Base-by-base conservation (phyloP, 2,888 invertebrate species). In the Gastrophysa polygoni region DNA sequence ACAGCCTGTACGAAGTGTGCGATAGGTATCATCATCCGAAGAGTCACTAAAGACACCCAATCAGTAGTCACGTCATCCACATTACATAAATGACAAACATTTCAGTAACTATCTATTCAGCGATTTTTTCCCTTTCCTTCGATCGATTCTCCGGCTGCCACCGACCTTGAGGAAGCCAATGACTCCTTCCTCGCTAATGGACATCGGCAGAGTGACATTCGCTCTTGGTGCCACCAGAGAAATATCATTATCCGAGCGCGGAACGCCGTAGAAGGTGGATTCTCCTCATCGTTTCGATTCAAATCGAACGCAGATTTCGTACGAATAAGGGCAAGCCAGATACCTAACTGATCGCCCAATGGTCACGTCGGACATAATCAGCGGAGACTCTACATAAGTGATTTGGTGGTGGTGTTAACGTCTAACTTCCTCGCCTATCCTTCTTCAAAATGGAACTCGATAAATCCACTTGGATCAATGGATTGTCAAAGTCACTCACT, bases 171-270 rank as follows among this genome's bases (percentile, higher is more conserved):
- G 32, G 14, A 24, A 57, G 57, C 38, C 57, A 49, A 57, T 50
- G 57, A 57, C 57, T 49, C 34, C 24, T 34, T n/a, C 21, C 34
- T 28, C 32, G 61, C 70, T 73, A 75, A 75, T 75, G 71, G 75
- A 75, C 73, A 68, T 68, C 71, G 70, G 65, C 70, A 69, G 74
- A 75, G 74, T 74, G 75, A 75, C 75, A 75, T 71, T 72, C 70
- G 68, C 73, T 73, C 73, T 73, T 70, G 68, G 66, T 71, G 46
- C 51, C 65, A 48, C 60, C 38, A 38, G 47, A 54, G 63, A 73
- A 74, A 73, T 74, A 72, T 73, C 71, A 71, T 73, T 71, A 73
- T 72, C 72, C 69, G 64, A 57, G 55, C 61, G 63, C 29, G 51
- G 38, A 68, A 64, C 66, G 68, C 66, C 70, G 62, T 68, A 71